These are phyloP conservation scores for Drosophila kuntzei DNA, from an alignment of 2,888 invertebrate genomes.

Conservation along the genomic window DNA sequence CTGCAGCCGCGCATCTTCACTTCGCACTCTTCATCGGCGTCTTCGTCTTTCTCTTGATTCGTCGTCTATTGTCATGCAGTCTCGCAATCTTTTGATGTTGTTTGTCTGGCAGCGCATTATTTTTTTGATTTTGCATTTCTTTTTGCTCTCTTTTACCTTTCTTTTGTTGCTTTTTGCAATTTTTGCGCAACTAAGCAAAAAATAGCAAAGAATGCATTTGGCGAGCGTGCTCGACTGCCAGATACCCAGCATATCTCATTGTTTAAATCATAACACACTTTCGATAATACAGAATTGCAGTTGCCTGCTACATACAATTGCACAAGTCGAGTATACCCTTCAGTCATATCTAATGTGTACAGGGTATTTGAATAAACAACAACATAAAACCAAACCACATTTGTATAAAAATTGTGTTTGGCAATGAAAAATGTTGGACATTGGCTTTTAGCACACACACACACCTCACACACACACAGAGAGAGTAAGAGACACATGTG, in stretches of 20 bases:
- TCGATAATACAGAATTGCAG: too few relatives aligned
- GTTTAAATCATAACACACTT: too few relatives aligned
- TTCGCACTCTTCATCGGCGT: background rate
- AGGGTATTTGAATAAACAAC: constrained; percentile 18
- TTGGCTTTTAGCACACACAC: constrained; percentile 45
- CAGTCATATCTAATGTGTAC: background rate
- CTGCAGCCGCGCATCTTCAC: constrained; percentile 18
- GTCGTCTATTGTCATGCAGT: constrained; percentile 32
- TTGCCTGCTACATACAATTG: too few relatives aligned
- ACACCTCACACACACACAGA: constrained; percentile 12
- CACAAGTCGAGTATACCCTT: constrained; percentile 1
- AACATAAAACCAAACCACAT: constrained; percentile 50
- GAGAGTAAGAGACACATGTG: background rate
- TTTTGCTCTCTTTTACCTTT: constrained; percentile 11
- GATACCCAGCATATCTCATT: too few relatives aligned
- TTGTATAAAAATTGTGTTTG: constrained; percentile 69
- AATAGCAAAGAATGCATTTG: constrained; percentile 11
- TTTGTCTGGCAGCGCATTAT: constrained; percentile 40
- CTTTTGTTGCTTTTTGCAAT: constrained; percentile 27
- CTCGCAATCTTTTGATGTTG: constrained; percentile 44
- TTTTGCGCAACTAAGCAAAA: constrained; percentile 60
- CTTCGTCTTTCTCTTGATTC: constrained; percentile 6
- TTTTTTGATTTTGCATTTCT: constrained; percentile 34
- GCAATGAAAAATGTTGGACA: constrained; percentile 70
- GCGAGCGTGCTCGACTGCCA: background rate